Percentiles rank a stretch among this genome's conserved stretches.
Conservation (phyloP, 2,797 vertebrate genomes). For the Gymnopithys bicolor region DNA sequence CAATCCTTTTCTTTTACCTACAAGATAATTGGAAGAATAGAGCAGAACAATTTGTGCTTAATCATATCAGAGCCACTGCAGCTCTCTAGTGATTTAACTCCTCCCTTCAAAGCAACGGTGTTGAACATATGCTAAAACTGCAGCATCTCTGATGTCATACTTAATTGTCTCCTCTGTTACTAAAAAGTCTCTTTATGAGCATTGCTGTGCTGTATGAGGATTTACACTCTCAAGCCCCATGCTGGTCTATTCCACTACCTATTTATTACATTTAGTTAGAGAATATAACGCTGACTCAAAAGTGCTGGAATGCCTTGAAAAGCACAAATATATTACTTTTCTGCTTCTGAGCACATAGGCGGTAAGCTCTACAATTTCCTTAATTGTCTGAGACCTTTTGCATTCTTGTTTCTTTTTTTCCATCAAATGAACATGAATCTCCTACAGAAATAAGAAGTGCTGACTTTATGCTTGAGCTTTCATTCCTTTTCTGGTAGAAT, state of each 20-base stretch:
- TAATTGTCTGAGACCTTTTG: constrained; percentile 8
- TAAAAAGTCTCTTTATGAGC: constrained; percentile 59
- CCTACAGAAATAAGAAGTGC: background rate
- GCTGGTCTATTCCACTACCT: constrained; percentile 62
- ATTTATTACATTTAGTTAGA: constrained; percentile 66
- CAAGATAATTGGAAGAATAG: constrained; percentile 36
- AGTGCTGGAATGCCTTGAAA: constrained; percentile 27
- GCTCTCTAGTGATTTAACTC: constrained; percentile 45
- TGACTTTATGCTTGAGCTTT: background rate
- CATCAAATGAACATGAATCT: background rate
- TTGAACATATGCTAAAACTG: constrained; percentile 34
- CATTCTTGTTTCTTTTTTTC: background rate
- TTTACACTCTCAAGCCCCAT: constrained; percentile 43
- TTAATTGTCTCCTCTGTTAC: constrained; percentile 63
- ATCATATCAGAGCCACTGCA: constrained; percentile 51
- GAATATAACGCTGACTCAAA: constrained; percentile 20
- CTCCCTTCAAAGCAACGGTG: constrained; percentile 10
- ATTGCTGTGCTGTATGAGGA: background rate
- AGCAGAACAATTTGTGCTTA: constrained; percentile 55
- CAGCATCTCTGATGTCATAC: constrained; percentile 12
- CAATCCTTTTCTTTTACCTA: background rate
- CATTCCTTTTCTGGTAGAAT: background rate
- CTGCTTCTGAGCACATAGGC: background rate
- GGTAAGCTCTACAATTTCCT: constrained; percentile 1
- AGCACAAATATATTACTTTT: constrained; percentile 1